Conservation (phyloP, 2,113 vertebrate species). For the Syngnathus typhle region DNA sequence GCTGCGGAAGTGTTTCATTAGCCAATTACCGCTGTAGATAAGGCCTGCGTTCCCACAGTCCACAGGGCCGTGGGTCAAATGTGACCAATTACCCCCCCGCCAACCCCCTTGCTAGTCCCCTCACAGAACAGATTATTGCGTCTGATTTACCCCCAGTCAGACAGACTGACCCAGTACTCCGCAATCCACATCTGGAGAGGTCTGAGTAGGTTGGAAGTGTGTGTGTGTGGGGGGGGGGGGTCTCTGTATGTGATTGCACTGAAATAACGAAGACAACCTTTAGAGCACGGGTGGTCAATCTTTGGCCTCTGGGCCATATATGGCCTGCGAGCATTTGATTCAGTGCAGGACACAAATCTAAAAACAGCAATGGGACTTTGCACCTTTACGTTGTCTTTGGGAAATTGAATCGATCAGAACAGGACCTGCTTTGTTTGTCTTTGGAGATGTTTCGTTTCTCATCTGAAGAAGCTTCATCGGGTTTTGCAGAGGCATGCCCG, state of each 20-base stretch:
- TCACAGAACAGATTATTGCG: conserved; percentile 60
- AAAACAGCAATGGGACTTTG: not conserved
- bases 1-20: conserved; percentile 76
- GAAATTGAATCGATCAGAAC: no score
- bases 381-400: no score
- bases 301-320: not conserved
- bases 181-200: conserved; percentile 47
- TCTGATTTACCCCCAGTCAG: conserved; percentile 66
- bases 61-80: conserved; percentile 62
- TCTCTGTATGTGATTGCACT: conserved; percentile 5
- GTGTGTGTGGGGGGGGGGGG: conserved; percentile 1
- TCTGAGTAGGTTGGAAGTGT: conserved; percentile 8
- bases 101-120: conserved; percentile 37
- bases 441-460: no score
- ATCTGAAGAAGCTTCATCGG: no score
- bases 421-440: no score
- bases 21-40: conserved; percentile 72
- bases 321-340: not conserved
- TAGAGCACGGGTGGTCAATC: not conserved
- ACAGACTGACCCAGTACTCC: conserved; percentile 52
- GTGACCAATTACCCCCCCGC: conserved; percentile 68
- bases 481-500: no score
- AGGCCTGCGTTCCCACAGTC: conserved; percentile 71
- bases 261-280: not conserved
- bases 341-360: not conserved